phyloP scores from a whole-genome alignment of 2,113 vertebrate genomes.

The Nannospalax galili region DNA sequence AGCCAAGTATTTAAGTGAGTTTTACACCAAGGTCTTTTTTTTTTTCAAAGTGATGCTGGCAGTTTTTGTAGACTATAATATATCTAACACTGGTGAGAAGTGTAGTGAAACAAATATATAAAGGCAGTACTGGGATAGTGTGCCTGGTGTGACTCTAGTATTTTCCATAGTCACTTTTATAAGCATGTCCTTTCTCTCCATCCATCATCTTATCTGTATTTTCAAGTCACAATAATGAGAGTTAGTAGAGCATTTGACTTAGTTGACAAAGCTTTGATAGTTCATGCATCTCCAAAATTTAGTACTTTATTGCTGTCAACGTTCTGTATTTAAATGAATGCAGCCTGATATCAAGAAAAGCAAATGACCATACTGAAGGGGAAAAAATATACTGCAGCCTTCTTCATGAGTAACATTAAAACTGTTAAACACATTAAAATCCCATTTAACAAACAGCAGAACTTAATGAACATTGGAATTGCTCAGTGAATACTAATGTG shows the following conservation, averaged over 20 bases:
- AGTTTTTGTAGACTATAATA: background rate
- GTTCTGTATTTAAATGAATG: conserved; percentile 85
- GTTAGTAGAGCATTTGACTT: conserved; percentile 83
- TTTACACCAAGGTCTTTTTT: background rate
- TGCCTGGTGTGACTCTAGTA: conserved; percentile 65
- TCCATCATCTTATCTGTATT: conserved; percentile 79
- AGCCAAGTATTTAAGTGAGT: background rate
- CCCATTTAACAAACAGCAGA: conserved; percentile 87
- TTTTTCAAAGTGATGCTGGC: background rate
- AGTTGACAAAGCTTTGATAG: conserved; percentile 73
- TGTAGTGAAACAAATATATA: conserved; percentile 20
- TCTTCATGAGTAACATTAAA: conserved; percentile 84
- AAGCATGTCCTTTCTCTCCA: conserved; percentile 74
- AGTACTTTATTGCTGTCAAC: conserved; percentile 78
- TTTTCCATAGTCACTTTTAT: conserved; percentile 67
- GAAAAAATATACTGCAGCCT: conserved; percentile 67
- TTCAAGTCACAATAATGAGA: conserved; percentile 78
- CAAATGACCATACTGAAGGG: conserved; percentile 79
- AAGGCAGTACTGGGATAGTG: conserved; percentile 57
- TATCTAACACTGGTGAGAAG: background rate
- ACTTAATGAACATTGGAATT: conserved; percentile 85
- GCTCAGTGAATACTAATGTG: conserved; percentile 85
- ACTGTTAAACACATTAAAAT: conserved; percentile 88
- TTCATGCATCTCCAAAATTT: conserved; percentile 77
- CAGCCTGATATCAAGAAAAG: conserved; percentile 78